Percentiles rank a stretch among this genome's conserved stretches.
These are phyloP conservation scores for Tenthredo notha DNA, from an alignment of 2,888 invertebrate species.

Conservation along the genomic window DNA sequence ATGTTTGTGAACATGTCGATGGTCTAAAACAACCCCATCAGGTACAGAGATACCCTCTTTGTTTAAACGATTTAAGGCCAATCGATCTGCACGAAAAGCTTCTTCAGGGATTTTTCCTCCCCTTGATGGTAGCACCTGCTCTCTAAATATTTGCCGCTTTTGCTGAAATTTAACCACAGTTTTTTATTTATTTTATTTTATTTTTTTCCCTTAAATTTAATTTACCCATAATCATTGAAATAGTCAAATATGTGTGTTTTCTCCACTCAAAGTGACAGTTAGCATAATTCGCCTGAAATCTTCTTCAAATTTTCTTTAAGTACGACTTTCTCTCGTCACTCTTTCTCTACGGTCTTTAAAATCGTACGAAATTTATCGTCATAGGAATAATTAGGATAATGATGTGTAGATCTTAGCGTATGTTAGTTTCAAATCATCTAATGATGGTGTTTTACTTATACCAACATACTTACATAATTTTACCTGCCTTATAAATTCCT, in stretches of 20 bases:
- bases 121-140: conserved; percentile 82
- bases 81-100: conserved; percentile 82
- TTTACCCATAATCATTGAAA: background rate
- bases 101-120: conserved; percentile 84
- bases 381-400: background rate
- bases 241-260: background rate
- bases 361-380: background rate
- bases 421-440: background rate
- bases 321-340: conserved; percentile 2
- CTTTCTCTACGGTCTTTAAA: background rate
- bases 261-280: background rate
- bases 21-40: conserved; percentile 81
- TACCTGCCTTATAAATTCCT: background rate
- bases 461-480: background rate
- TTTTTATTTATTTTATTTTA: too few species aligned
- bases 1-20: conserved; percentile 73
- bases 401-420: background rate
- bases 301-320: background rate
- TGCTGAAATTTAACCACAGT: conserved; percentile 68
- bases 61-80: conserved; percentile 82
- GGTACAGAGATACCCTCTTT: conserved; percentile 83
- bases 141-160: conserved; percentile 84
- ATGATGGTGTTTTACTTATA: background rate
- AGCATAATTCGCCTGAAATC: background rate
- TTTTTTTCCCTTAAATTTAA: too few species aligned